These are phyloP conservation scores for Hystrix cristata DNA, from an alignment of 2,113 vertebrate genomes.

Conservation along the genomic window DNA sequence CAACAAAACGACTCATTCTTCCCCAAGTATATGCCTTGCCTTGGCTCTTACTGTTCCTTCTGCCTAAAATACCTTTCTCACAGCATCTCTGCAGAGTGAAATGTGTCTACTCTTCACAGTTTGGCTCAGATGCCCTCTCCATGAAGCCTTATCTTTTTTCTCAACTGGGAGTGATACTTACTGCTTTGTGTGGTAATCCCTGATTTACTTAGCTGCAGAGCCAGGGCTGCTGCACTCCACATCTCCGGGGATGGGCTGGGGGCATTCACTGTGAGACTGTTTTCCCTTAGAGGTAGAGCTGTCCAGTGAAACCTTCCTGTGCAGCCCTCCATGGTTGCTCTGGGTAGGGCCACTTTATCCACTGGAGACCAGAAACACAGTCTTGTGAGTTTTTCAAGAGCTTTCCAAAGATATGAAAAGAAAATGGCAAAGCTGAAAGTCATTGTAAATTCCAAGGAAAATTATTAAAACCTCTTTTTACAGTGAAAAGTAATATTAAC, in stretches of 20 bases:
- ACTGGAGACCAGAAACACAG: neutral
- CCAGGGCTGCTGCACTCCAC: neutral
- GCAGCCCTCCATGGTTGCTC: neutral
- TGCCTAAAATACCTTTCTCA: neutral
- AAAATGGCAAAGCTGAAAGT: neutral
- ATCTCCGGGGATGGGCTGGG: neutral
- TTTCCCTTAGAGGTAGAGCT: neutral
- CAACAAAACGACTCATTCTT: neutral
- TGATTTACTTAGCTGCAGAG: neutral
- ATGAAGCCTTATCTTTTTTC: neutral
- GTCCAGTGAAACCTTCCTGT: neutral
- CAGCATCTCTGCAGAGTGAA: neutral
- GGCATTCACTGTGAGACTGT: neutral
- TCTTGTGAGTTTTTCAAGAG: neutral
- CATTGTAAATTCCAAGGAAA: neutral
- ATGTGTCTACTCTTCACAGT: neutral
- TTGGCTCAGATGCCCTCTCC: neutral
- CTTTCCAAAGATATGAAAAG: constrained; percentile 10
- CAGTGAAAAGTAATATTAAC: neutral
- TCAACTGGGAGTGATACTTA: neutral
- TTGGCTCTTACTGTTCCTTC: neutral
- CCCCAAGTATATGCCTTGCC: neutral
- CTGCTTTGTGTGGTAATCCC: neutral
- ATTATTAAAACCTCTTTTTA: neutral
- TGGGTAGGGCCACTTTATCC: neutral